Percentiles rank a stretch among this genome's conserved stretches.
phyloP scores from a whole-genome alignment of 2,113 vertebrate genomes.

The Progne subis region DNA sequence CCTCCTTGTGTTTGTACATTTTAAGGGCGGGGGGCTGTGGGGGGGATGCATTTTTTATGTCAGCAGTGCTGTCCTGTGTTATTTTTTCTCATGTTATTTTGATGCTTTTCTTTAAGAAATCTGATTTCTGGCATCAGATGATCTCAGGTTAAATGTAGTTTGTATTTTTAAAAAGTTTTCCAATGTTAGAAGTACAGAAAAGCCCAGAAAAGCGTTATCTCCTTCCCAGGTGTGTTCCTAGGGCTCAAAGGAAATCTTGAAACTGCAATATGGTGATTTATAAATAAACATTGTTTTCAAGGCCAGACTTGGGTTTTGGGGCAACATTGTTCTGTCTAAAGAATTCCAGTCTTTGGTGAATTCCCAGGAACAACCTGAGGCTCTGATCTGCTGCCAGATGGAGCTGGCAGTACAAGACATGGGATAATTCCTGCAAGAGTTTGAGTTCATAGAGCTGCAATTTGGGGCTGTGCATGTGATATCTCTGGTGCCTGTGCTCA shows the following conservation, averaged over 20 bases:
- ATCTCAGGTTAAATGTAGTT: not conserved
- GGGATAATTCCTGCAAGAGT: not conserved
- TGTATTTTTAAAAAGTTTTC: not conserved
- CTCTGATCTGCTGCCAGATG: accelerated
- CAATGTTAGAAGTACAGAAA: not conserved
- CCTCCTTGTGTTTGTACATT: accelerated
- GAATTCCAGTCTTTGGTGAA: not conserved
- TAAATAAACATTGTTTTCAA: not conserved
- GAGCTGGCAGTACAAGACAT: not conserved
- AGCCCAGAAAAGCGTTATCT: not conserved
- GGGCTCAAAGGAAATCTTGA: not conserved
- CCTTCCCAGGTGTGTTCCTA: not conserved
- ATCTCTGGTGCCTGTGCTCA: not conserved
- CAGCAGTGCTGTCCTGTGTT: not conserved
- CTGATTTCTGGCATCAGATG: not conserved
- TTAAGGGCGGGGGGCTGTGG: not conserved
- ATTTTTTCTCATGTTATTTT: not conserved
- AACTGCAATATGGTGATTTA: not conserved
- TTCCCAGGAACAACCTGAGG: not conserved
- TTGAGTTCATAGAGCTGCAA: not conserved
- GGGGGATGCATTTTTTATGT: not conserved
- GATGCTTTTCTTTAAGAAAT: not conserved
- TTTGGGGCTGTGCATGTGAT: not conserved
- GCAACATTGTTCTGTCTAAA: not conserved
- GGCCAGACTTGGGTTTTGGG: not conserved